Evolutionary conservation across 2,797 vertebrate genomes (phyloP).

Genomic region (Benthosema pterotum): DNA sequence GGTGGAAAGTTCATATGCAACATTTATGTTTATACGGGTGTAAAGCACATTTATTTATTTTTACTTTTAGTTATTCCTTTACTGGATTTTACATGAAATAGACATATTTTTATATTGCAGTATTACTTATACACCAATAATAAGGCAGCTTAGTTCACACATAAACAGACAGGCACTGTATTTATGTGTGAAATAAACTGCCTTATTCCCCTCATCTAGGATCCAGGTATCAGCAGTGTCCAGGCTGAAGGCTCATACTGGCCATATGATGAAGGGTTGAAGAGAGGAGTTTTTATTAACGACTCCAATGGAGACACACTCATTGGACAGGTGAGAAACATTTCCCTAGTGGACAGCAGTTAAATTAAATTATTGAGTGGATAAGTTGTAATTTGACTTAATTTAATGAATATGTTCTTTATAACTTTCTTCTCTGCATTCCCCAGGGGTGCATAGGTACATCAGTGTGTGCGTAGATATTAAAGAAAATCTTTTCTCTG

Average conservation of each 20-base stretch:
- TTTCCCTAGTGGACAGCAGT: neutral
- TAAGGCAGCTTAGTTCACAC: too few species aligned
- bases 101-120: neutral
- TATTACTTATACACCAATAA: neutral
- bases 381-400: neutral
- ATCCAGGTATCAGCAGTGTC: conserved; percentile 88
- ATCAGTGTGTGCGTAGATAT: too few species aligned
- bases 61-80: too few species aligned
- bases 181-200: neutral
- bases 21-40: neutral
- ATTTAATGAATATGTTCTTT: neutral
- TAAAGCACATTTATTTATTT: too few species aligned
- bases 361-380: neutral
- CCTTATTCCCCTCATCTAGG: conserved; percentile 68
- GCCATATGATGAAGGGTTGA: conserved; percentile 87
- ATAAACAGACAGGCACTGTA: too few species aligned
- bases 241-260: conserved; percentile 82
- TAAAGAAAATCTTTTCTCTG: too few species aligned
- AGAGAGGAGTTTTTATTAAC: conserved; percentile 85
- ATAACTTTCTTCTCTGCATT: neutral
- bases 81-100: too few species aligned
- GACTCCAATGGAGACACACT: conserved; percentile 79
- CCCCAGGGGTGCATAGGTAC: neutral
- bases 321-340: conserved; percentile 83
- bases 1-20: too few species aligned